Base-by-base conservation (phyloP, 2,113 vertebrate species). In the Hucho hucho region DNA sequence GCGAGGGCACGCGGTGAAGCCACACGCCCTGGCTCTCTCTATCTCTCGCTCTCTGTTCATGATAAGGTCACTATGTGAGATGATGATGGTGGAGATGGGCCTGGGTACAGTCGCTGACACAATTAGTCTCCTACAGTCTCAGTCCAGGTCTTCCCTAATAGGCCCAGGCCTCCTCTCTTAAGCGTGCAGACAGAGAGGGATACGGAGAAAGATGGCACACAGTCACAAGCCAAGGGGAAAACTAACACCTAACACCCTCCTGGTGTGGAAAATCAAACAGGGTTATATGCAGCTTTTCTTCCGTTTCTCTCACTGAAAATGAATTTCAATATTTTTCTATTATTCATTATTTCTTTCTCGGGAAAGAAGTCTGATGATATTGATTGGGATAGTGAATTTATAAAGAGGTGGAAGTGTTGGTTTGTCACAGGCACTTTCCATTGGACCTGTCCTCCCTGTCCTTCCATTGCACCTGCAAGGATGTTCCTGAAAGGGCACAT, bases 381-480 rank as follows among this genome's bases (percentile, higher is more conserved):
- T 89, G 90, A 93, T 90, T 87, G 83, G 71, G 43, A 81, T 74
- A 88, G 81, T 83, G 89, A 84, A 88, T 91, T 87, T 86, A 89
- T 86, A 89, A 89, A 89, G 84, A 88, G 81, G 20, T 74, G 69
- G 81, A 79, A 70, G 83, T 66, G 77, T 81, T 78, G 58, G 73
- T 76, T 79, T 74, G 83, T 74, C 73, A 69, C 7, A 7, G 1
- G 83, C 58, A 43, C 13, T 61, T 11, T 6, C 58, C 58, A 22
- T 61, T 22, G n/a, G n/a, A 7, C n/a, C n/a, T 22, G 58, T 61
- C 12, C 14, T 59, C 4, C 20, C 58, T 59, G 58, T 59, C 26
- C 9, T 43, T 43, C 37, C 28, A 29, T 28, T 18, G 16, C 1
- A 0, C 16, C 49, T 14, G 49, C 3, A 32, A 32, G 6, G 32